Evolutionary conservation across 2,888 invertebrate genomes (phyloP).

Genomic region (Phytoseiulus persimilis): DNA sequence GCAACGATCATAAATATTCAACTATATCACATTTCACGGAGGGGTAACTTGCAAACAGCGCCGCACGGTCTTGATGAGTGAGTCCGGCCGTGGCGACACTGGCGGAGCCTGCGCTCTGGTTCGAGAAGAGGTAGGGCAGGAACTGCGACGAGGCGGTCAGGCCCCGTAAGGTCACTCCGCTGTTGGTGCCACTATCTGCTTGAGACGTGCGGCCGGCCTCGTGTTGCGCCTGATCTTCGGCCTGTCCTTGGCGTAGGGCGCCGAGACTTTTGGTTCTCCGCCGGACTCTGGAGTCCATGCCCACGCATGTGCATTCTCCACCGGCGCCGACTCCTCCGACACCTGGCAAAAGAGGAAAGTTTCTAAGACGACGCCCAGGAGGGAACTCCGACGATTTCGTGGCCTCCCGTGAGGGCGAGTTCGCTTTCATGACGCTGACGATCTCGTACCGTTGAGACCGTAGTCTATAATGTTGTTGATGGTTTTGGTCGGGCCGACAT

Average conservation of each 20-base stretch:
- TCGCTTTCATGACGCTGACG: not conserved
- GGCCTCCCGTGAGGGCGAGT: no score
- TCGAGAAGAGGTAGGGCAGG: slow-evolving; percentile 43
- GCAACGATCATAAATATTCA: slow-evolving; percentile 64
- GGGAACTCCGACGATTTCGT: no score
- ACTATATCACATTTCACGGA: slow-evolving; percentile 92
- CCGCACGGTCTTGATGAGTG: slow-evolving; percentile 43
- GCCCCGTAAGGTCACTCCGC: slow-evolving; percentile 43
- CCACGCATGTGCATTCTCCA: slow-evolving; percentile 17
- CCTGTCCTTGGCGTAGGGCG: slow-evolving; percentile 41
- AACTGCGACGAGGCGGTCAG: slow-evolving; percentile 42
- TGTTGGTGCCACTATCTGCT: slow-evolving; percentile 40
- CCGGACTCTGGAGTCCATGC: slow-evolving; percentile 37
- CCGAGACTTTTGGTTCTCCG: slow-evolving; percentile 44
- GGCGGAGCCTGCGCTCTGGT: slow-evolving; percentile 41
- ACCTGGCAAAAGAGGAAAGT: not conserved
- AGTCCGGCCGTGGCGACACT: slow-evolving; percentile 22
- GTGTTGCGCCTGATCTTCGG: slow-evolving; percentile 40
- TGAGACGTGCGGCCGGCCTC: not conserved
- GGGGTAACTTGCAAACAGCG: slow-evolving; percentile 62
- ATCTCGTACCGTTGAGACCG: slow-evolving; percentile 18
- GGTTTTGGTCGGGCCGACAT: not conserved
- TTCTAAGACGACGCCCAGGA: no score
- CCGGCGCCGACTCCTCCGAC: not conserved
- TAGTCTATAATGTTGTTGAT: slow-evolving; percentile 31